Conservation (phyloP, 2,113 vertebrate genomes). For the Crotalus viridis region DNA sequence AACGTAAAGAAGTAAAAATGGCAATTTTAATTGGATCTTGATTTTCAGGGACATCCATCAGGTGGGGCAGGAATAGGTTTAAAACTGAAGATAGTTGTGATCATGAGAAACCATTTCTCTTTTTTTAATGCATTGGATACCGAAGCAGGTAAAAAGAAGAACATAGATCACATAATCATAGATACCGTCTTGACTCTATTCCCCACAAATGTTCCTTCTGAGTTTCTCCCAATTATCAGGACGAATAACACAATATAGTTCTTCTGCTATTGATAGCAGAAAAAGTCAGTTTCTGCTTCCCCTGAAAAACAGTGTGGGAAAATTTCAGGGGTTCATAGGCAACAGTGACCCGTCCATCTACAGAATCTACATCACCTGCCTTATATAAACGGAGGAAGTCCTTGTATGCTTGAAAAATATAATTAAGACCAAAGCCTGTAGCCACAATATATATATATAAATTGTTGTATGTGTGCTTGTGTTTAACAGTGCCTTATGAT, state of each 20-base stretch:
- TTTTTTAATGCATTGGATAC: not conserved
- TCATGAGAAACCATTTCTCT: not conserved
- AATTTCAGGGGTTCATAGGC: not conserved
- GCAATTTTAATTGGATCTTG: not conserved
- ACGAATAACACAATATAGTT: not conserved
- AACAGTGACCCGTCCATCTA: not conserved
- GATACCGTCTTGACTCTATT: not conserved
- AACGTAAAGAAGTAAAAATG: constrained; percentile 37
- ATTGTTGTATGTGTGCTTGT: not conserved
- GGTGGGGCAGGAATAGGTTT: not conserved
- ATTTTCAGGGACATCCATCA: not conserved
- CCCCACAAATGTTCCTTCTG: not conserved
- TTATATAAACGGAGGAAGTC: not conserved
- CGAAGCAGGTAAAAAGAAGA: not conserved
- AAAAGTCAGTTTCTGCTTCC: not conserved
- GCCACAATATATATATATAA: not conserved
- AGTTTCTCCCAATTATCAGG: not conserved
- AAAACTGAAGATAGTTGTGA: not conserved
- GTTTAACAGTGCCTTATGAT: constrained; percentile 24
- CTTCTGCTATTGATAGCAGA: not conserved
- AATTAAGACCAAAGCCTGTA: not conserved
- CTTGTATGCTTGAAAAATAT: not conserved
- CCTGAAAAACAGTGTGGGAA: not conserved
- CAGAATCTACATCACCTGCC: not conserved
- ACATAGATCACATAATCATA: not conserved